Evolutionary conservation across 2,113 vertebrate genomes (phyloP), one percentile per base, ranked within the genome.

Genomic region (Sminthopsis crassicaudata): DNA sequence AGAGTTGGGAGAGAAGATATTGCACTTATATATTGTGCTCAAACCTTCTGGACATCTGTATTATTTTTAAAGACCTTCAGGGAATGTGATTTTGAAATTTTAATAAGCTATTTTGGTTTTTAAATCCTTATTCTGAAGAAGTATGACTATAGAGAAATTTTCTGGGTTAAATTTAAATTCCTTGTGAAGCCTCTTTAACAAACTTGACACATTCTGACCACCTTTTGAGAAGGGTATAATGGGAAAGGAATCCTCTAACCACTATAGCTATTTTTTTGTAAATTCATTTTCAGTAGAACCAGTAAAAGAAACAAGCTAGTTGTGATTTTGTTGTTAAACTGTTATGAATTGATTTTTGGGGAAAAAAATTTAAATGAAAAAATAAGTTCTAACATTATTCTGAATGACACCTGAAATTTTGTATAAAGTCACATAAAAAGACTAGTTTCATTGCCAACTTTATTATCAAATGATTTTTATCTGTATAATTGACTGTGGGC

Each of bases 31-130:
- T 11, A 95, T 51, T 55, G 55, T 46, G 92, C 9, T 46, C 55
- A 94, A 96, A 76, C n/a, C 92, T 91, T 19, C 90, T 60, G 92
- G 91, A 94, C 48, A 93, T 93, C 54, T 96, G 52, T 91, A 48
- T 60, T 93, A 53, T 60, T 95, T 96, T 95, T 93, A 54, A 76
- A 91, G 55, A 11, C 53, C 46, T 42, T 42, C 53, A 19, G 24
- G 22, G 42, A 96, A 93, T 46, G 57, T 95, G 19, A 93, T 95
- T 96, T 94, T 95, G n/a, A 3, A 94, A 89, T 14, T 97, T 94
- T 94, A 91, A 46, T 95, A 94, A 93, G 36, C 94, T 93, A 50
- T 76, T 93, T 7, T 53, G 92, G n/a, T 4, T 3, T 93, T 96
- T 94, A 42, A 91, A 53, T 92, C 1, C 10, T 92, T 84, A 51